phyloP scores from a whole-genome alignment of 2,888 invertebrate species.

The Tiliacea citrago region DNA sequence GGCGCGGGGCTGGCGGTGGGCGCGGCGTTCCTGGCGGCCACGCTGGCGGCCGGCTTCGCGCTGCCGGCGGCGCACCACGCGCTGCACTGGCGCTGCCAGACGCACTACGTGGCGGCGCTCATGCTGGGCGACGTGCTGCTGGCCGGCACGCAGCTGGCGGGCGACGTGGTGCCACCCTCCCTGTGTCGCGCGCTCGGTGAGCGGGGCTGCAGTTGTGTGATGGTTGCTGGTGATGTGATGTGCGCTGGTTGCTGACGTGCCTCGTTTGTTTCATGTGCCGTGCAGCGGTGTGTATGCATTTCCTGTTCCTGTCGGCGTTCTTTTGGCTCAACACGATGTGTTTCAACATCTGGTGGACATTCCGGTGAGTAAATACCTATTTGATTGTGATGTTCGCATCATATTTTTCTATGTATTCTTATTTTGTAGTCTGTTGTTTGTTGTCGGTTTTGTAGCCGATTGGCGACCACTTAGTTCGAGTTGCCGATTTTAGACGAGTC shows the following conservation, averaged over 20 bases:
- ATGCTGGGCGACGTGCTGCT: slow-evolving; percentile 95
- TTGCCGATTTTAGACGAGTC: no score
- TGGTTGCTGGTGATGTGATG: neutral
- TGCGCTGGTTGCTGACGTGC: slow-evolving; percentile 29
- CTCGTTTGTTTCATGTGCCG: slow-evolving; percentile 74
- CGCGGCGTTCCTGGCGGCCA: slow-evolving; percentile 95
- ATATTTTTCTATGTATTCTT: neutral
- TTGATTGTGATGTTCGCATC: neutral
- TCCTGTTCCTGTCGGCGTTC: slow-evolving; percentile 97
- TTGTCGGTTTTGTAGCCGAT: no score
- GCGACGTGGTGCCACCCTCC: slow-evolving; percentile 90
- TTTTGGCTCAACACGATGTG: slow-evolving; percentile 99
- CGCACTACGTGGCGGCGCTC: slow-evolving; percentile 96
- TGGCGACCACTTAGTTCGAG: no score
- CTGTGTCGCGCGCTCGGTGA: slow-evolving; percentile 93
- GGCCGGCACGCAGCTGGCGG: slow-evolving; percentile 94
- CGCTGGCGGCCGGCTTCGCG: slow-evolving; percentile 94
- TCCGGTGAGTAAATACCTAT: slow-evolving; percentile 91
- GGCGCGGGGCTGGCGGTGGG: slow-evolving; percentile 95
- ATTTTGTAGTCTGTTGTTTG: no score
- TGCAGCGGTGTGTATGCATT: slow-evolving; percentile 95
- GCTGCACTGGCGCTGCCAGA: slow-evolving; percentile 97
- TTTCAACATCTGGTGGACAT: slow-evolving; percentile 98
- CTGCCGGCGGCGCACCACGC: slow-evolving; percentile 96
- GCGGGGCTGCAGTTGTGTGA: slow-evolving; percentile 68